Percentiles rank a stretch among this genome's conserved stretches.
Evolutionary conservation across 2,888 invertebrate species (phyloP).

Genomic region (Quadriops clusia): DNA sequence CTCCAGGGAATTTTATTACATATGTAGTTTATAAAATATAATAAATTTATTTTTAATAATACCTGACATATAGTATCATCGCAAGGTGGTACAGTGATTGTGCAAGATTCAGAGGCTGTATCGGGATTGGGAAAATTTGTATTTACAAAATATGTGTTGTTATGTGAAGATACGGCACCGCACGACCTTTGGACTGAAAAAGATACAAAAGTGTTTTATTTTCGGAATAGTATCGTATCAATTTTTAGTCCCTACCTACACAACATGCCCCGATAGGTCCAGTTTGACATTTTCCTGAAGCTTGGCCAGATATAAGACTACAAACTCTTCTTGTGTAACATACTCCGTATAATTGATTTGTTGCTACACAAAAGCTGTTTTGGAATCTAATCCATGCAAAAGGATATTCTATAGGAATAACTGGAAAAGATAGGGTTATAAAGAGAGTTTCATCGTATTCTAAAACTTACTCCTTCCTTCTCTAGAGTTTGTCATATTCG

Average conservation of each 20-base stretch:
- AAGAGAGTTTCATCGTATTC: too few species aligned
- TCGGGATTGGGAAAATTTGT: conserved; percentile 62
- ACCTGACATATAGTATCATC: conserved; percentile 60
- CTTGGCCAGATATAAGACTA: conserved; percentile 53
- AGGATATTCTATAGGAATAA: too few species aligned
- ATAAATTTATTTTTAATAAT: conserved; percentile 11
- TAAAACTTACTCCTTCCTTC: too few species aligned
- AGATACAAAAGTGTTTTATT: background rate
- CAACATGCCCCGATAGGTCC: conserved; percentile 67
- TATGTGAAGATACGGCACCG: conserved; percentile 55
- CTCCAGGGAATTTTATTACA: too few species aligned
- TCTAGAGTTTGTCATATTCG: too few species aligned
- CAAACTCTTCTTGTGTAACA: conserved; percentile 71
- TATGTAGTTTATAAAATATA: too few species aligned
- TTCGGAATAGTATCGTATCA: background rate
- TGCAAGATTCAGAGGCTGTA: conserved; percentile 56
- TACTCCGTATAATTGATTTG: conserved; percentile 57
- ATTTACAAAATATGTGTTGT: conserved; percentile 77
- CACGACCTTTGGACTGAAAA: conserved; percentile 60
- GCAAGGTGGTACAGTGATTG: conserved; percentile 58
- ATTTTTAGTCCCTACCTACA: conserved; percentile 52
- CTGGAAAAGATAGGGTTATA: too few species aligned
- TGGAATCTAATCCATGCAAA: conserved; percentile 68
- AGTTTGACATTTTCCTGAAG: conserved; percentile 64
- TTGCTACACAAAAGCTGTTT: conserved; percentile 55